Percentiles rank a stretch among this genome's conserved stretches.
phyloP scores from a whole-genome alignment of 2,113 vertebrate species.

The Xiphophorus couchianus region DNA sequence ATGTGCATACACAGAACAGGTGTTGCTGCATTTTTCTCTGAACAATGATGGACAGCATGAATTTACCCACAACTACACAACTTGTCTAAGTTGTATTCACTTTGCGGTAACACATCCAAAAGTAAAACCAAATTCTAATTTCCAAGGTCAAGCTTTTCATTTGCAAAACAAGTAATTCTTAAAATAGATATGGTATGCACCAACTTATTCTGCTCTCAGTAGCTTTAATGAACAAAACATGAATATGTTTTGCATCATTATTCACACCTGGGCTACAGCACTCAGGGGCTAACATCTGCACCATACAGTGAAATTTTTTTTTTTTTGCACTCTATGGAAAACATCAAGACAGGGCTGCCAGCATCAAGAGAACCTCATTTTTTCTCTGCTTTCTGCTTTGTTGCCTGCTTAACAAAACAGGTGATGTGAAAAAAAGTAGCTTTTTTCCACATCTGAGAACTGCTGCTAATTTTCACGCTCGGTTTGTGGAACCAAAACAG shows the following conservation, averaged over 20 bases:
- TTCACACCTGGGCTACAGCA: conserved; percentile 2
- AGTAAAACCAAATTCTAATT: too few relatives aligned
- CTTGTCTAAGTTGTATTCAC: too few relatives aligned
- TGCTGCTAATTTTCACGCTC: conserved; percentile 12
- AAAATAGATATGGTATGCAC: not conserved
- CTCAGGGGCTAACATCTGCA: conserved; percentile 34
- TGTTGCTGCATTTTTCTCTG: too few relatives aligned
- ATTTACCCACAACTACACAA: too few relatives aligned
- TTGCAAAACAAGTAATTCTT: conserved; percentile 2
- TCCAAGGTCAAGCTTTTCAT: not conserved
- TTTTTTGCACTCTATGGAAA: conserved; percentile 15
- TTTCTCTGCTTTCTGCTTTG: conserved; percentile 38
- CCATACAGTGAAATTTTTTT: not conserved
- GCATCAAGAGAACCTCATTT: conserved; percentile 5
- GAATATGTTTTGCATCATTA: conserved; percentile 13
- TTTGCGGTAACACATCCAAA: too few relatives aligned
- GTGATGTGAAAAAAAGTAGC: conserved; percentile 40
- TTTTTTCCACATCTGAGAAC: conserved; percentile 25
- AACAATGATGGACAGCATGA: too few relatives aligned
- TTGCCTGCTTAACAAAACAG: conserved; percentile 46
- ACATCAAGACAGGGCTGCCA: conserved; percentile 13
- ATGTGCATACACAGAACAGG: too few relatives aligned
- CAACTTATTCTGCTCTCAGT: not conserved
- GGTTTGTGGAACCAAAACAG: conserved; percentile 3
- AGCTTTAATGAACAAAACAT: conserved; percentile 13